Base-by-base conservation (phyloP, 1,140 invertebrate species). In the Habropoda laboriosa region DNA sequence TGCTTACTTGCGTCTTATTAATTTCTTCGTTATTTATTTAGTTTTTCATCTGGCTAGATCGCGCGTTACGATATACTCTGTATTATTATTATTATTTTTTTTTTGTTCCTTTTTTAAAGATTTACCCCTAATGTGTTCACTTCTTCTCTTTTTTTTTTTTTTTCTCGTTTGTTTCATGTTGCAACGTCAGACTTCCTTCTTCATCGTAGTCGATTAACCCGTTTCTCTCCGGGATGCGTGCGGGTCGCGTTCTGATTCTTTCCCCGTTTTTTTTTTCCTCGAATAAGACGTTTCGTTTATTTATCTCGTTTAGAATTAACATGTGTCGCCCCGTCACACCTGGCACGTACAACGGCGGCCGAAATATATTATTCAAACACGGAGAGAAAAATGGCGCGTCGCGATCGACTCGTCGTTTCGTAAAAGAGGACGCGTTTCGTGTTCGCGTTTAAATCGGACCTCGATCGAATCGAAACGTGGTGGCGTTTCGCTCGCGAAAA, bases 201-300 rank as follows among this genome's bases (percentile, higher is more conserved):
- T 58, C 66, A 60, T 77, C 75, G 66, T 77, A 71, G 75, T 77
- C 64, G 66, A 67, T 70, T 58, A 27, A n/a, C 49, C 53, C 64
- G 64, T 68, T n/a, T n/a, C n/a, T n/a, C n/a, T n/a, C n/a, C 10
- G 47, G 61, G 58, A 76, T 58, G 53, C 63, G 49, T 74, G 53
- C 16, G 71, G 35, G 47, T 57, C 63, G 51, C 51, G 51, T 76
- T 67, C 27, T 64, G 49, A 45, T 24, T 38, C 12, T 32, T n/a
- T 60, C n/a, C 24, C 24, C 10, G 24, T 24, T 55, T 55, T 49
- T 3, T 5, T 49, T 49, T 67, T n/a, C 32, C 27, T 51, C 68
- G 53, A 72, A 24, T n/a, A 47, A 24, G n/a, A 68, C 8, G 30
- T 45, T 27, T n/a, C n/a, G n/a, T 32, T 40, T 49, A 7, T 38